Evolutionary conservation across 64 coral and sea anemone species (phyloP).

Genomic region (Dendrophyllia cribrosa): DNA sequence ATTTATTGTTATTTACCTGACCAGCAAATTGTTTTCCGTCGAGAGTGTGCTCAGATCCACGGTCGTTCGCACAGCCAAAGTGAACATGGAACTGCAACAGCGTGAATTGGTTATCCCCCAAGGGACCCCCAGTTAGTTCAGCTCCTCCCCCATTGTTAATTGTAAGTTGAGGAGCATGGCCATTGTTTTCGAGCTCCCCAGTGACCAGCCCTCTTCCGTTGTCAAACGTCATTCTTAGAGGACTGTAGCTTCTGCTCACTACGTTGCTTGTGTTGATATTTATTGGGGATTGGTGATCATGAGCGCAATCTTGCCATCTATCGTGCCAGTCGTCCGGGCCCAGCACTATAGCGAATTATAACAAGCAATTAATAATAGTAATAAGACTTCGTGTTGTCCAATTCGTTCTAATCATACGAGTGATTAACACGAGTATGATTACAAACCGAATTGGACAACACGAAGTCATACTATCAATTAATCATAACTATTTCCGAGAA

Average conservation of each 20-base stretch:
- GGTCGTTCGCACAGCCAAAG: conserved; percentile 21
- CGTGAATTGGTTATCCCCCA: neutral
- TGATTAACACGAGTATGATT: too few relatives aligned
- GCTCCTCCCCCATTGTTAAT: neutral
- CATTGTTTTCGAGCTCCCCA: conserved; percentile 1
- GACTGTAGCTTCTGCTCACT: neutral
- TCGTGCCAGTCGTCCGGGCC: conserved; percentile 7
- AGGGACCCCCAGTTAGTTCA: neutral
- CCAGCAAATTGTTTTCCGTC: neutral
- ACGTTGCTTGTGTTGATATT: neutral
- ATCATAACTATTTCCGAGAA: too few relatives aligned
- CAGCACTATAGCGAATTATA: neutral
- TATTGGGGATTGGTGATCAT: neutral
- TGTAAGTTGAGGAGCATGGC: neutral
- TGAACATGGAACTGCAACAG: conserved; percentile 39
- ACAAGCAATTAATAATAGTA: too few relatives aligned
- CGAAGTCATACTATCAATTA: too few relatives aligned
- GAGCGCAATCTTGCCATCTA: neutral
- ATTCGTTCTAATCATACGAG: too few relatives aligned
- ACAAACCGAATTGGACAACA: too few relatives aligned
- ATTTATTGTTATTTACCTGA: neutral
- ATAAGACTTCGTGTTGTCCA: too few relatives aligned
- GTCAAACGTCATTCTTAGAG: conserved; percentile 13
- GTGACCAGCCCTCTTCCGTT: neutral
- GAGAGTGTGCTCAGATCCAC: conserved; percentile 4